Percentiles rank a stretch among this genome's conserved stretches.
phyloP scores from a whole-genome alignment of 64 coral and sea anemone species.

The Porites australiensis region DNA sequence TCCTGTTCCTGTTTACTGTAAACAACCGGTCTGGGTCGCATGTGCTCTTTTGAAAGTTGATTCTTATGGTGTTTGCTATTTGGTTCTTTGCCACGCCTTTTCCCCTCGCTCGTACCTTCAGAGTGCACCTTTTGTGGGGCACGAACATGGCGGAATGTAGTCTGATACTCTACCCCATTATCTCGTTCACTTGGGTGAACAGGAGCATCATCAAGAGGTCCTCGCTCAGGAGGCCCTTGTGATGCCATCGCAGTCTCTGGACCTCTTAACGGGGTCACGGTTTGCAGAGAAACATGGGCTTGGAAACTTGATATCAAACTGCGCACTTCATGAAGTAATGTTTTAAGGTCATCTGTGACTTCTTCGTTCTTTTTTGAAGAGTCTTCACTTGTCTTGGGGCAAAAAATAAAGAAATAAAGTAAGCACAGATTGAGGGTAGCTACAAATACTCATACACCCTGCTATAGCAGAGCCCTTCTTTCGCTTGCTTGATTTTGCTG shows the following conservation, averaged over 20 bases:
- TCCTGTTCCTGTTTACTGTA: neutral
- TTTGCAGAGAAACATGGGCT: constrained; percentile 30
- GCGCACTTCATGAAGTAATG: constrained; percentile 55
- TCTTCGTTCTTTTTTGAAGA: constrained; percentile 30
- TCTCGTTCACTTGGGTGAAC: neutral
- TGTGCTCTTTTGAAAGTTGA: neutral
- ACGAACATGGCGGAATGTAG: neutral
- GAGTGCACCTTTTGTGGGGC: neutral
- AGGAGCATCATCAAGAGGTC: neutral
- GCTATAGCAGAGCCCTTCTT: too few species aligned
- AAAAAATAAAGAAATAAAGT: neutral
- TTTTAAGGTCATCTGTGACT: constrained; percentile 62
- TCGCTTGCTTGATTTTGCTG: too few species aligned
- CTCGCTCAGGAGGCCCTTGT: constrained; percentile 3
- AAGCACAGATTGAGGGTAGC: neutral
- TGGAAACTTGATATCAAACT: constrained; percentile 67
- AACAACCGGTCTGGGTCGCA: neutral
- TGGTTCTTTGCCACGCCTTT: neutral
- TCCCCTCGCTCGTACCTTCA: neutral
- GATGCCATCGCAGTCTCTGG: neutral
- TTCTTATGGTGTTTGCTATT: neutral
- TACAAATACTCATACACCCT: too few species aligned
- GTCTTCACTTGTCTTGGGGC: neutral
- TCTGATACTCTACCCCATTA: neutral
- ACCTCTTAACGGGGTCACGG: neutral